phyloP scores from a whole-genome alignment of 2,113 vertebrate genomes.

The Anarrhichthys ocellatus region DNA sequence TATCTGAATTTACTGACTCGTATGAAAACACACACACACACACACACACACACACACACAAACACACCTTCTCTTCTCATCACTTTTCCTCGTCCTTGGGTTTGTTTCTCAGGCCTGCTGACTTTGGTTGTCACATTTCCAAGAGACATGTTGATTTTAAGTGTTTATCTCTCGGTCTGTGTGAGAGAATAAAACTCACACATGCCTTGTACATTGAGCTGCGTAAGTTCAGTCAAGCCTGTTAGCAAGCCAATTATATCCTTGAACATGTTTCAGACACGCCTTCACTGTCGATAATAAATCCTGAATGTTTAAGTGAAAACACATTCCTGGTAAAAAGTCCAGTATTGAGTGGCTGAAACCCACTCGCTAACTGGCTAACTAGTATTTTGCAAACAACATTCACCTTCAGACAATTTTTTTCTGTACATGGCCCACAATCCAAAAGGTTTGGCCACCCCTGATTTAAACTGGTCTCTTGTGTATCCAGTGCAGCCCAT shows the following conservation, averaged over 20 bases:
- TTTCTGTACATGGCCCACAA: not conserved
- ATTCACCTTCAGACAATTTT: not conserved
- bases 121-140: conserved; percentile 55
- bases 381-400: not conserved
- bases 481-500: not conserved
- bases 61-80: conserved; percentile 31
- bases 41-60: conserved; percentile 36
- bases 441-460: no score
- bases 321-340: not conserved
- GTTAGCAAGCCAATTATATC: conserved; percentile 39
- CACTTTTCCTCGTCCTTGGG: conserved; percentile 55
- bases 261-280: conserved; percentile 18
- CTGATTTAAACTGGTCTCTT: not conserved
- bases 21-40: conserved; percentile 47
- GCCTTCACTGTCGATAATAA: not conserved
- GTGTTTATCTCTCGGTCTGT: conserved; percentile 33
- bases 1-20: conserved; percentile 76
- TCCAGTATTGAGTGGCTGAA: not conserved
- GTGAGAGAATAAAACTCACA: conserved; percentile 6
- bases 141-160: conserved; percentile 27
- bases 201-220: conserved; percentile 8
- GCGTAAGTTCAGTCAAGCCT: conserved; percentile 8
- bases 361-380: not conserved
- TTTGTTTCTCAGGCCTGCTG: conserved; percentile 59
- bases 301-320: not conserved